Evolutionary conservation across 2,797 vertebrate species (phyloP).

Genomic region (Cichlasoma orientale): DNA sequence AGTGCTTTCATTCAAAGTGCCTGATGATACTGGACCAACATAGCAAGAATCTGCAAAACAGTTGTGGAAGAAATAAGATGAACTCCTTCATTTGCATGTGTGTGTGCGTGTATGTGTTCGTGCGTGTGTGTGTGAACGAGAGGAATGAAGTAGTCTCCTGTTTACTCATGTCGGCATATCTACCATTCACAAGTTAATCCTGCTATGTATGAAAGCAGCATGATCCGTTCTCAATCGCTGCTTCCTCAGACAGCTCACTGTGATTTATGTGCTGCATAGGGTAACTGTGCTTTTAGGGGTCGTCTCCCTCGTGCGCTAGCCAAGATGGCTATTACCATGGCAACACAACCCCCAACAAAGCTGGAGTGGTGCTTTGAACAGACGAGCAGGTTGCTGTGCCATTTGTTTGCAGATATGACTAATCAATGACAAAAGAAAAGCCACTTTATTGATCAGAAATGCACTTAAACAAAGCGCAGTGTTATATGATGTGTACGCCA

Average conservation of each 20-base stretch:
- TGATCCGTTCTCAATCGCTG: background rate
- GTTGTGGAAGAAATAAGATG: background rate
- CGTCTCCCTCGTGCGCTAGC: conserved; percentile 30
- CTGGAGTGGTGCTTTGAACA: conserved; percentile 49
- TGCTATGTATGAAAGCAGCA: conserved; percentile 5
- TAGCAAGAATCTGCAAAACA: background rate
- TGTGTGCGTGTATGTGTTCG: conserved; percentile 3
- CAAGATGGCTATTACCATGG: conserved; percentile 69
- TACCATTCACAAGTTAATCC: conserved; percentile 21
- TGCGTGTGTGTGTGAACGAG: background rate
- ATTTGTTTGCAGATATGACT: conserved; percentile 20
- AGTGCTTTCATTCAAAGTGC: background rate
- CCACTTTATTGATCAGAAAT: conserved; percentile 11
- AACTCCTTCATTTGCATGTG: background rate
- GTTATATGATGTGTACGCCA: background rate
- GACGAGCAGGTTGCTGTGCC: conserved; percentile 28
- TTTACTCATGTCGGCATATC: background rate
- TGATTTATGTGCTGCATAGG: conserved; percentile 42
- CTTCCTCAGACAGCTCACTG: conserved; percentile 15
- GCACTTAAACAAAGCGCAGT: background rate
- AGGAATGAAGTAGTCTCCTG: background rate
- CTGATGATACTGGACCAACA: background rate
- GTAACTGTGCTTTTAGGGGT: conserved; percentile 35
- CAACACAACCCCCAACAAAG: conserved; percentile 62
- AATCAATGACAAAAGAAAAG: conserved; percentile 25